Conservation (phyloP, 23 tunicate species). For the Ciona savignyi region DNA sequence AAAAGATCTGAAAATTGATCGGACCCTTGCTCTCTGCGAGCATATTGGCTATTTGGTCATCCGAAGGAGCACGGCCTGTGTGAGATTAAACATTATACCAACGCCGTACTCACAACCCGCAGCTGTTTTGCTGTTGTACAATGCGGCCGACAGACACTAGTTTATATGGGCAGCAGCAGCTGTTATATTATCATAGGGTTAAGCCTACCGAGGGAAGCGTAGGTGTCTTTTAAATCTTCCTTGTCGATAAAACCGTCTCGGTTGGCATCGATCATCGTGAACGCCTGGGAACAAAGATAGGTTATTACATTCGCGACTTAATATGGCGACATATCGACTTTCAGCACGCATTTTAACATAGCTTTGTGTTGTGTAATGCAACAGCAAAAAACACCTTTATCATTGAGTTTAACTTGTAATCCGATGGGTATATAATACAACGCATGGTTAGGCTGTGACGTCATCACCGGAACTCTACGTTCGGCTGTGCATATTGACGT, state of each 20-base stretch:
- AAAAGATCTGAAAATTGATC: slow-evolving; percentile 85
- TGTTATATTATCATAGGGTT: background rate
- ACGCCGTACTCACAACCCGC: background rate
- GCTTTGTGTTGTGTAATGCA: no score
- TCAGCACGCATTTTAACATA: no score
- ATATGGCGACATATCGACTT: no score
- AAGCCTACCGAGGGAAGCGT: slow-evolving; percentile 78
- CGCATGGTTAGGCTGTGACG: background rate
- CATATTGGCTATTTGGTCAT: slow-evolving; percentile 53
- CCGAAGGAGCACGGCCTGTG: slow-evolving; percentile 58
- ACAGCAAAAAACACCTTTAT: no score
- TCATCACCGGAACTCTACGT: slow-evolving; percentile 4
- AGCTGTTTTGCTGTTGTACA: background rate
- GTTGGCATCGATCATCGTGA: slow-evolving; percentile 96
- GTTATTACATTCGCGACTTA: no score
- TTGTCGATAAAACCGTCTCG: slow-evolving; percentile 85
- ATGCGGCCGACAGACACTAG: background rate
- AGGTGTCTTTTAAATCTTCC: slow-evolving; percentile 88
- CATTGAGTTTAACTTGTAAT: no score
- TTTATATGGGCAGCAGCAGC: background rate
- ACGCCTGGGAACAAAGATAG: no score
- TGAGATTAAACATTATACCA: background rate
- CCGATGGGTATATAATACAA: no score
- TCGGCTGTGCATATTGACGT: background rate
- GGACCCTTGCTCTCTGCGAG: slow-evolving; percentile 86